phyloP scores from a whole-genome alignment of 53 echinoderm and acorn worm species.

The Astropecten irregularis region DNA sequence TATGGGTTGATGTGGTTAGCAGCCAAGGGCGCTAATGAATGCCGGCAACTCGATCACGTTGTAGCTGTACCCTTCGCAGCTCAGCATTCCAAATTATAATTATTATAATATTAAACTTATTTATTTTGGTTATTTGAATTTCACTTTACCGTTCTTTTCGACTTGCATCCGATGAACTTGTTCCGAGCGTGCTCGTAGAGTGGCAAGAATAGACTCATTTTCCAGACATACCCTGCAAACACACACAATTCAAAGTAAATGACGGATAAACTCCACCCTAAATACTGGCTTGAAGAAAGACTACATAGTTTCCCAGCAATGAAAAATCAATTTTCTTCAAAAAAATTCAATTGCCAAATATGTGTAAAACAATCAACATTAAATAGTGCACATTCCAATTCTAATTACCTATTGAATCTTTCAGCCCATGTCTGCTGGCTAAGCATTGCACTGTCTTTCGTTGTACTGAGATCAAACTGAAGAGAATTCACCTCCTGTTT shows the following conservation, averaged over 20 bases:
- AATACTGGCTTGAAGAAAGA: too few relatives aligned
- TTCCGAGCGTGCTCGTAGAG: constrained; percentile 79
- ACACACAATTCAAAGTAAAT: neutral
- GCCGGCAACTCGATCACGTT: too few relatives aligned
- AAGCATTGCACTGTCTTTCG: constrained; percentile 60
- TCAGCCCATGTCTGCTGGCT: constrained; percentile 94
- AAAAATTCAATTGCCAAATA: neutral
- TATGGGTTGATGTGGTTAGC: too few relatives aligned
- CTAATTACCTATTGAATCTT: constrained; percentile 83
- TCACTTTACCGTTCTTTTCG: constrained; percentile 91
- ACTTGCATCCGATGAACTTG: constrained; percentile 79
- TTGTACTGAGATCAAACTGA: constrained; percentile 89
- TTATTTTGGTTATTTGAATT: too few relatives aligned
- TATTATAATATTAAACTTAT: too few relatives aligned
- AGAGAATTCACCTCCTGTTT: constrained; percentile 92
- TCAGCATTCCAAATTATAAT: too few relatives aligned
- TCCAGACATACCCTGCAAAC: constrained; percentile 78
- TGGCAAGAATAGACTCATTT: constrained; percentile 83
- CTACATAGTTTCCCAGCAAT: neutral
- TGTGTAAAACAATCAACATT: too few relatives aligned
- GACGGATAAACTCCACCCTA: too few relatives aligned
- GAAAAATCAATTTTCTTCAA: neutral
- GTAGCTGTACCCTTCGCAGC: too few relatives aligned
- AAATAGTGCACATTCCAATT: neutral
- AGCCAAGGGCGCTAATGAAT: too few relatives aligned